A percentile compares a stretch with the other conserved stretches of the same genome.
Evolutionary conservation across 1,140 invertebrate species (phyloP).

Genomic region (Listronotus oregonensis): DNA sequence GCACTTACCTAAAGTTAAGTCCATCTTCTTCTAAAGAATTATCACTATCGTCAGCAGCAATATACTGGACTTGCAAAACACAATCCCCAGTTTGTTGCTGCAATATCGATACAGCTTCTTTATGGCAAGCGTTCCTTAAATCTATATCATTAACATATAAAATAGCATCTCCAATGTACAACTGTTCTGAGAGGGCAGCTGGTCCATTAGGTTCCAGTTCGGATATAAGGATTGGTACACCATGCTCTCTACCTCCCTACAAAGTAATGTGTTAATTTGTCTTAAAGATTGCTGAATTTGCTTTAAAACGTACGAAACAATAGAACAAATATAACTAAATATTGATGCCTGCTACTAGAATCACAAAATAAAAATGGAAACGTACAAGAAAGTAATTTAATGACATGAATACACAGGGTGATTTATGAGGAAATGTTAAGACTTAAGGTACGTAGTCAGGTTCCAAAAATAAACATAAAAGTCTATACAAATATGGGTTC

Average conservation of each 20-base stretch:
- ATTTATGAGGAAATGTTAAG: no score
- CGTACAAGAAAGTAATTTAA: no score
- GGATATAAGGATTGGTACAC: constrained; percentile 84
- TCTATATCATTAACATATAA: constrained; percentile 78
- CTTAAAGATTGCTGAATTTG: background rate
- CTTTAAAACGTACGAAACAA: background rate
- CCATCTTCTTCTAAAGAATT: constrained; percentile 58
- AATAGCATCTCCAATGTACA: constrained; percentile 85
- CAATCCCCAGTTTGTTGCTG: constrained; percentile 73
- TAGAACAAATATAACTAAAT: no score
- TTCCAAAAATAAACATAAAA: no score
- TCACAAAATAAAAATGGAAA: no score
- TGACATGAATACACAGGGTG: no score
- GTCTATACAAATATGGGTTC: no score
- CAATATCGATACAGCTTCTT: constrained; percentile 74
- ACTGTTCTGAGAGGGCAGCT: constrained; percentile 68
- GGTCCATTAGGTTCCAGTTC: constrained; percentile 80
- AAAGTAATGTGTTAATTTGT: no score
- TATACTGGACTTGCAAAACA: constrained; percentile 73
- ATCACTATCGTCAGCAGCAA: constrained; percentile 72
- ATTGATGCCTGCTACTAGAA: no score
- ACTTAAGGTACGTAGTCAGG: no score
- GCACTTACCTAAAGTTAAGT: constrained; percentile 57
- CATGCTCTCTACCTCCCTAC: constrained; percentile 82
- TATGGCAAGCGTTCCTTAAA: constrained; percentile 71